Evolutionary conservation across 2,113 vertebrate genomes (phyloP).

Genomic region (Phycodurus eques): DNA sequence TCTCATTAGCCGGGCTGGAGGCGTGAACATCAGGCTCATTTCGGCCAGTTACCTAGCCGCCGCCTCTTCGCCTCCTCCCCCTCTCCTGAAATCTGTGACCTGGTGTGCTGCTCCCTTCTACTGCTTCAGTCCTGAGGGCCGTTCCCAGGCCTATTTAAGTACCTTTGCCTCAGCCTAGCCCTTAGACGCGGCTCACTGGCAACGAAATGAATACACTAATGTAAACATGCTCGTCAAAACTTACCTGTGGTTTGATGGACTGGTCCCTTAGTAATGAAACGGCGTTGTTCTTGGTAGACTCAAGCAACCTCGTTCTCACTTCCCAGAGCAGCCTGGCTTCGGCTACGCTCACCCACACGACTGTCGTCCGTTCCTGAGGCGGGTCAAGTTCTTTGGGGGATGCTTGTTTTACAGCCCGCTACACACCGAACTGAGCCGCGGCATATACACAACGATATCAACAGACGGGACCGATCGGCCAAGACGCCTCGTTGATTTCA

Average conservation of each 20-base stretch:
- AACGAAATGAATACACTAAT: no score
- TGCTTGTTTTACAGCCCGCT: slow-evolving; percentile 39
- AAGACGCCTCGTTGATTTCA: fast-evolving
- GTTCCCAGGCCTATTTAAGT: slow-evolving; percentile 54
- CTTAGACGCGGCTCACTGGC: background rate
- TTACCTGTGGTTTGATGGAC: slow-evolving; percentile 57
- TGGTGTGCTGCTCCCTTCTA: slow-evolving; percentile 35
- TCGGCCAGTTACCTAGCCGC: slow-evolving; percentile 39
- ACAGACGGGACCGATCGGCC: slow-evolving; percentile 9
- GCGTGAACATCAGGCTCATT: slow-evolving; percentile 36
- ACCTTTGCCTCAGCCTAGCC: slow-evolving; percentile 30
- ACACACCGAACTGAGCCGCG: background rate
- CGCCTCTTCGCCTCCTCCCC: slow-evolving; percentile 23
- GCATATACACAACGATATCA: no score
- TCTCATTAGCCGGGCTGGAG: slow-evolving; percentile 9
- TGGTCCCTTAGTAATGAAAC: slow-evolving; percentile 40
- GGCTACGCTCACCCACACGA: slow-evolving; percentile 39
- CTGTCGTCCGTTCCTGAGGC: slow-evolving; percentile 68
- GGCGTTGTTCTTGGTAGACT: slow-evolving; percentile 55
- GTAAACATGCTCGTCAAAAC: background rate
- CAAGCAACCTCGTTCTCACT: slow-evolving; percentile 49
- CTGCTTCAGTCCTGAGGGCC: slow-evolving; percentile 51
- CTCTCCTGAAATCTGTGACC: slow-evolving; percentile 64
- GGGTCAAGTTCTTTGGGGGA: slow-evolving; percentile 46
- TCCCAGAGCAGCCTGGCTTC: slow-evolving; percentile 60